Conservation (phyloP, 2,113 vertebrate species). For the Trogon surrucura region DNA sequence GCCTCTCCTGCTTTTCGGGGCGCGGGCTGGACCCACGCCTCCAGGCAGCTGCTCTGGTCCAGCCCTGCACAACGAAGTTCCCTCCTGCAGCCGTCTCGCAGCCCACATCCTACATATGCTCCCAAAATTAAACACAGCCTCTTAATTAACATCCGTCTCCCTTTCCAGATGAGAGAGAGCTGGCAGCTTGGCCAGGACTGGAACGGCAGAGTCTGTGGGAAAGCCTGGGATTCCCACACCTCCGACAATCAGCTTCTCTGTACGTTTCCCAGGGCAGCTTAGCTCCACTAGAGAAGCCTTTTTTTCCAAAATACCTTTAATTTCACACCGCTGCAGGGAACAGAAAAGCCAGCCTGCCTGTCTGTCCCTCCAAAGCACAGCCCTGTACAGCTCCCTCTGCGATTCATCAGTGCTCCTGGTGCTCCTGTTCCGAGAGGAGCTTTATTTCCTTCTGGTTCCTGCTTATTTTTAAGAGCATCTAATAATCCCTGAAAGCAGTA, state of each 20-base stretch:
- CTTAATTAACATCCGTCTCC: not conserved
- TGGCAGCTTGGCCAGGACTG: not conserved
- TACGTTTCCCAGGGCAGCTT: not conserved
- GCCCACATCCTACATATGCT: not conserved
- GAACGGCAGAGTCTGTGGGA: not conserved
- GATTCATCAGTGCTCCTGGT: not conserved
- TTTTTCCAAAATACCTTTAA: not conserved
- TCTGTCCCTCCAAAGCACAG: not conserved
- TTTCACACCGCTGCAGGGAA: not conserved
- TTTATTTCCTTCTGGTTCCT: not conserved
- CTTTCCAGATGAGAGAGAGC: not conserved
- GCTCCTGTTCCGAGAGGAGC: not conserved
- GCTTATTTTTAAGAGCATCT: not conserved
- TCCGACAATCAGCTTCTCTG: not conserved
- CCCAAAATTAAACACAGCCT: not conserved
- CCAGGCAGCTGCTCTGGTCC: not conserved
- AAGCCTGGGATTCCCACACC: conserved; percentile 7
- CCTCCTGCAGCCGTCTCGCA: not conserved
- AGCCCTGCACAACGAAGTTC: not conserved
- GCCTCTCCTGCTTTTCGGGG: not conserved
- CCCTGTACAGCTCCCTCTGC: accelerated
- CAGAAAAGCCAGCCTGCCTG: not conserved
- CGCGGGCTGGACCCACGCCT: not conserved
- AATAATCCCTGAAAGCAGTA: not conserved
- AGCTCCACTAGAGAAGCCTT: not conserved